Base-by-base conservation (phyloP, 2,888 invertebrate genomes). In the Drosophila meridionalis region DNA sequence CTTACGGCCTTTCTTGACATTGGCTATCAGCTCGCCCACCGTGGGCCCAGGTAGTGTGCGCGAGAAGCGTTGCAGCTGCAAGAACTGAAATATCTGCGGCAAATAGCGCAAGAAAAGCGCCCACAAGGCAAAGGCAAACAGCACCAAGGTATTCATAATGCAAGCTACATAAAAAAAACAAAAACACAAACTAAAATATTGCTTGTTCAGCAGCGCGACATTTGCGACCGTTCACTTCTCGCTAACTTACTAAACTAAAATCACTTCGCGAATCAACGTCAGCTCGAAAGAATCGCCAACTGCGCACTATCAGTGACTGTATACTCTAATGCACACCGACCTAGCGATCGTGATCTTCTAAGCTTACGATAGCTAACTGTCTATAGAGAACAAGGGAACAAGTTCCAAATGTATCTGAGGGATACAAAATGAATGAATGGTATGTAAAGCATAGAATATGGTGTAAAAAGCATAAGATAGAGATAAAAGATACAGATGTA, bases 1-100 rank as follows among this genome's bases (percentile, higher is more conserved):
- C 92, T 91, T 82, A 92, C 92, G 83, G 47, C 92, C 92, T 78
- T 91, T 91, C 57, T 87, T 91, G 0, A 84, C 87, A 83, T 90
- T 92, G 58, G 84, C 82, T 9, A 92, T 80, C 14, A 92, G 63
- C 66, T 93, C 92, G 8, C 76, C 55, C 4, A 91, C 72, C 32
- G 80, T 82, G 3, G 92, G 93, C 4, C 93, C 93, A 9, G 92
- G 91, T 56, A 93, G 55, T 0, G 87, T 87, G 34, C 67, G 69
- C 3, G 90, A 73, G 57, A 92, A 93, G 2, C 87, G 78, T 12
- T 82, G 72, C 8, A 91, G 57, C 4, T 90, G 77, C 48, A 92
- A 3, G 38, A 92, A 92, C n/a, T 80, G 69, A 0, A 92, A 43
- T 40, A 92, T 82, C 36, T 82, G 73, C n/a, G 91, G 88, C 60